Evolutionary conservation across 1,140 invertebrate genomes (phyloP).

Genomic region (Hyphantria cunea): DNA sequence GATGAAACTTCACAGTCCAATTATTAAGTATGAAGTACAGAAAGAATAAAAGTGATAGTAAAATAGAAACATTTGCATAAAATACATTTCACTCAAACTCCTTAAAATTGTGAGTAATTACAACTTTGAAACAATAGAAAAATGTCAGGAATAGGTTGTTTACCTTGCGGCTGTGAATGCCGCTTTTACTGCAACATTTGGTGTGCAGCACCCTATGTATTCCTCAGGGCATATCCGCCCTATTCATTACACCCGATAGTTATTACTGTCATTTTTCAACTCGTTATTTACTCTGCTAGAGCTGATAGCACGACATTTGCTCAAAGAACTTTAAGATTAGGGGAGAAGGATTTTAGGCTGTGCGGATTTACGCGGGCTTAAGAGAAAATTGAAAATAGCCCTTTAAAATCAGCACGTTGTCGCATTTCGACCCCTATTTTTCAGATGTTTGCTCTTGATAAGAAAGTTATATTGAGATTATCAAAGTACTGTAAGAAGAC

Average conservation of each 20-base stretch:
- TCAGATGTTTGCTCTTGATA: slow-evolving; percentile 33
- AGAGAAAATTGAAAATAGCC: slow-evolving; percentile 70
- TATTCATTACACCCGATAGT: slow-evolving; percentile 78
- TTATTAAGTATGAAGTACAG: no score
- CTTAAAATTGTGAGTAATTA: not conserved
- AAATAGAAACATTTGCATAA: no score
- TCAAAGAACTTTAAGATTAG: slow-evolving; percentile 67
- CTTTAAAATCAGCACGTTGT: slow-evolving; percentile 39
- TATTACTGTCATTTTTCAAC: slow-evolving; percentile 81
- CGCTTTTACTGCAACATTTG: slow-evolving; percentile 68
- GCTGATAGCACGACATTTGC: slow-evolving; percentile 78
- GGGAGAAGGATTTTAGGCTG: slow-evolving; percentile 65
- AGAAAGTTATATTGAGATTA: slow-evolving; percentile 15
- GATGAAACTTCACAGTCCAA: no score
- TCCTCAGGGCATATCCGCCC: slow-evolving; percentile 73
- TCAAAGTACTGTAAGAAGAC: slow-evolving; percentile 26
- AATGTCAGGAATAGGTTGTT: slow-evolving; percentile 39
- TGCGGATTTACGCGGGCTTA: slow-evolving; percentile 59
- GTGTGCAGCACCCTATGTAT: slow-evolving; percentile 66
- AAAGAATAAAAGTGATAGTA: no score
- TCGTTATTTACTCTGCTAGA: slow-evolving; percentile 79
- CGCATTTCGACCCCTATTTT: slow-evolving; percentile 29
- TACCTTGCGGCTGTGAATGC: slow-evolving; percentile 51
- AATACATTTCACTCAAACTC: no score
- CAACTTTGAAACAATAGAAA: slow-evolving; percentile 35